Evolutionary conservation across 1,140 invertebrate genomes (phyloP).

Genomic region (Drosophila eugracilis): DNA sequence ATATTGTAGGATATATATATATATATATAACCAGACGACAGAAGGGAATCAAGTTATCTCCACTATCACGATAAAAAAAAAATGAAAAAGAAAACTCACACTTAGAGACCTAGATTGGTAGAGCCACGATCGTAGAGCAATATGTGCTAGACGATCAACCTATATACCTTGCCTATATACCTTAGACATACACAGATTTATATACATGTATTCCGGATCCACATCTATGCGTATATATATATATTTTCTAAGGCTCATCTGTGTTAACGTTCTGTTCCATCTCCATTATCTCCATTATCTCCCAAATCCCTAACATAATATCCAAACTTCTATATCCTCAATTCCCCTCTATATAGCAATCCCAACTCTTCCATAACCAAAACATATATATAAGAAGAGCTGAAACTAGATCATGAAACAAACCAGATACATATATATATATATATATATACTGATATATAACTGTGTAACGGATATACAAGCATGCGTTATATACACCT

Average conservation of each 20-base stretch:
- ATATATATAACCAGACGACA: slow-evolving; percentile 39
- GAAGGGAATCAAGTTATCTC: slow-evolving; percentile 55
- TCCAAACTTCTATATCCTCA: background rate
- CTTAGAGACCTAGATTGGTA: slow-evolving; percentile 54
- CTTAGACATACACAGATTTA: slow-evolving; percentile 62
- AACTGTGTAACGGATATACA: slow-evolving; percentile 69
- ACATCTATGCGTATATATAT: slow-evolving; percentile 42
- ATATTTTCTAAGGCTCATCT: slow-evolving; percentile 35
- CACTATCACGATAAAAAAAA: slow-evolving; percentile 14
- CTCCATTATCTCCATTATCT: background rate
- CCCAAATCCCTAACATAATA: background rate
- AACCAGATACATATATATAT: slow-evolving; percentile 55
- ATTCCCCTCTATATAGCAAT: no score
- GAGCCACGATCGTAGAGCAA: slow-evolving; percentile 50
- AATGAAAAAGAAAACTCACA: slow-evolving; percentile 13
- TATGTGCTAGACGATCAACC: slow-evolving; percentile 38
- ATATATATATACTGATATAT: slow-evolving; percentile 52
- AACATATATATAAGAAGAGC: slow-evolving; percentile 58
- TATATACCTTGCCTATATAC: slow-evolving; percentile 59
- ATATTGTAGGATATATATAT: slow-evolving; percentile 22
- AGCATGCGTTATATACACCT: slow-evolving; percentile 70
- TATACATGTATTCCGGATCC: slow-evolving; percentile 71
- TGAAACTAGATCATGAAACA: slow-evolving; percentile 74
- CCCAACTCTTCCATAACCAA: background rate
- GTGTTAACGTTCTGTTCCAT: slow-evolving; percentile 28